A percentile compares a stretch with the other conserved stretches of the same genome.
phyloP scores from a whole-genome alignment of 2,113 vertebrate genomes.

The Calonectris borealis region DNA sequence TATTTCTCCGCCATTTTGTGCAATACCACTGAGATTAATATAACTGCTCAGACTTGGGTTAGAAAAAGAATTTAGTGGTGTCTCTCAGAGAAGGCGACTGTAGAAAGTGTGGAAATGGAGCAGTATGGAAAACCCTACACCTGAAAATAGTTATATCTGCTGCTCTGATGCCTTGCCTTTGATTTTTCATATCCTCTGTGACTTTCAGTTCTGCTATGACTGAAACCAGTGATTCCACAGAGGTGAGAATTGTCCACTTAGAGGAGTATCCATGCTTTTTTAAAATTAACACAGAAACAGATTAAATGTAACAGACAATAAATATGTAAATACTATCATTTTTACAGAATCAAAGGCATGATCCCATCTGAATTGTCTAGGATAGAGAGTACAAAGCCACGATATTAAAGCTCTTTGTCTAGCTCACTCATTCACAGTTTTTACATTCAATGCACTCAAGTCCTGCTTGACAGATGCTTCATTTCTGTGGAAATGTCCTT shows the following conservation, averaged over 20 bases:
- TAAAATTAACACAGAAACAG: background rate
- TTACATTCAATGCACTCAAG: background rate
- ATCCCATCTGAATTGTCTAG: background rate
- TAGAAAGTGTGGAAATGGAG: background rate
- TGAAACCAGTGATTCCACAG: background rate
- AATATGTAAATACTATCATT: background rate
- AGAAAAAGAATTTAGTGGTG: background rate
- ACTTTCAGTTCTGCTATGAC: background rate
- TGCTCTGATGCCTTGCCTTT: background rate
- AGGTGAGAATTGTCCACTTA: background rate
- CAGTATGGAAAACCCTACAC: background rate
- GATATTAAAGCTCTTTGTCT: background rate
- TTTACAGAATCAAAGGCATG: background rate
- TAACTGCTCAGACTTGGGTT: background rate
- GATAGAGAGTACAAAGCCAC: background rate
- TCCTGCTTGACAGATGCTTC: slow-evolving; percentile 37
- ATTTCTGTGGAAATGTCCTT: slow-evolving; percentile 33
- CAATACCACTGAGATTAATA: background rate
- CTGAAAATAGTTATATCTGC: background rate
- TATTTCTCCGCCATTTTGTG: background rate
- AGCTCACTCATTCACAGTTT: background rate
- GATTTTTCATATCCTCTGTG: background rate
- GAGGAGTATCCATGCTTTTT: background rate
- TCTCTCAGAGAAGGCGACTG: background rate
- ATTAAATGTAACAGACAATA: background rate